A percentile compares a stretch with the other conserved stretches of the same genome.
These are phyloP conservation scores for Mesitornis unicolor DNA, from an alignment of 2,113 vertebrate species.

Conservation along the genomic window DNA sequence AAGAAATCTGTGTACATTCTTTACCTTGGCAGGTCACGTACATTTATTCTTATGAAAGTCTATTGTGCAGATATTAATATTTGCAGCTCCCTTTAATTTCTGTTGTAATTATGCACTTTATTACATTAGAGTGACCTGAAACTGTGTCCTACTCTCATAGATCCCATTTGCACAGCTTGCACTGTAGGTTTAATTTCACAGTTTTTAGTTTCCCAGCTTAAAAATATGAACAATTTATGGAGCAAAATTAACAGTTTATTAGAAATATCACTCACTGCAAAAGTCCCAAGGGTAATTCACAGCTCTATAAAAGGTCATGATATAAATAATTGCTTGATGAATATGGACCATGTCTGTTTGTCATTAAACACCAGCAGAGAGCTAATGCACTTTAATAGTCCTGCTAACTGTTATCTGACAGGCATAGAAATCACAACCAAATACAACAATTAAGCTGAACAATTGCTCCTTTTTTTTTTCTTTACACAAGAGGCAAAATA, in stretches of 20 bases:
- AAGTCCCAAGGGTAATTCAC: conserved; percentile 66
- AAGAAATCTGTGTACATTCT: background rate
- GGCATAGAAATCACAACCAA: background rate
- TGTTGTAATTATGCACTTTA: conserved; percentile 26
- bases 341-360: conserved; percentile 56
- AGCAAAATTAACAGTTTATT: conserved; percentile 66
- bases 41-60: conserved; percentile 22
- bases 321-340: conserved; percentile 71
- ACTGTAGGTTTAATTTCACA: conserved; percentile 77
- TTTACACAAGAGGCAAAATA: conserved; percentile 21
- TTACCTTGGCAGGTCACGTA: background rate
- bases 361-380: conserved; percentile 75
- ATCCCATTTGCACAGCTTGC: conserved; percentile 58
- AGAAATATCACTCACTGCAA: conserved; percentile 67
- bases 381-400: conserved; percentile 62
- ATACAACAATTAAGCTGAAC: conserved; percentile 37
- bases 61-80: conserved; percentile 9
- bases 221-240: conserved; percentile 67
- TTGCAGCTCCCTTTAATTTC: conserved; percentile 32
- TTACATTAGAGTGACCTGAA: conserved; percentile 54
- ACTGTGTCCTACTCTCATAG: conserved; percentile 43
- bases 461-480: background rate
- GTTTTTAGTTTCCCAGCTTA: conserved; percentile 71
- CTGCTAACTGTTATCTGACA: conserved; percentile 51
- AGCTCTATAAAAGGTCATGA: conserved; percentile 64